Base-by-base conservation (phyloP, 1,140 invertebrate species). In the Gonatopus flavifemur region DNA sequence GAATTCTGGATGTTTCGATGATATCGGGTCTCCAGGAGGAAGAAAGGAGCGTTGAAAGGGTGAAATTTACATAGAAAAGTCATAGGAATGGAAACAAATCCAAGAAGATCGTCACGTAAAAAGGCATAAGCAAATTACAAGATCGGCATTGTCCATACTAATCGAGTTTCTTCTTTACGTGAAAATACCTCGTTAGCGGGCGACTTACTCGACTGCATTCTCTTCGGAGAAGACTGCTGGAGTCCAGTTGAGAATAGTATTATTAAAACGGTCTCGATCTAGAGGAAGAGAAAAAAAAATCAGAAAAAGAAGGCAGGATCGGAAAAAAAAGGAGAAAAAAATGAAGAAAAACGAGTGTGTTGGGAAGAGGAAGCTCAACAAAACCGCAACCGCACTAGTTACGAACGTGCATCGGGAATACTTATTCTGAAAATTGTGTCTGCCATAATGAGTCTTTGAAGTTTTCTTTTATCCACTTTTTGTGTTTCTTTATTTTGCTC, bases 381-480 rank as follows among this genome's bases (percentile, higher is more conserved):
- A 37, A 19, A 42, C 21, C 45, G 31, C 41, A 39, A 32, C 19
- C 20, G 20, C 43, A 33, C 22, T n/a, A 31, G 22, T 7, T 44
- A 20, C 31, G 44, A 35, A 30, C 22, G 21, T 28, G 16, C 49
- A 42, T 59, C 55, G 47, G 24, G 39, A 37, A 50, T 47, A 36
- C 56, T 58, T 55, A 59, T 60, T 47, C 59, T 37, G 53, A 38
- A 60, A 56, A 62, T 61, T 55, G 40, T 50, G 41, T 61, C 52
- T 42, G 31, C 31, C 28, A 31, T 43, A 57, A 54, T 45, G 46
- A 62, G 31, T 38, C 38, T 57, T 57, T 62, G 58, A 60, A 59
- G 52, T 58, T 54, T 43, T 42, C 46, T n/a, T n/a, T n/a, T n/a
- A 46, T 58, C 41, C 33, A 28, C 51, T 32, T 24, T 24, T 22